Conservation (phyloP, 2,113 vertebrate genomes). For the Egretta garzetta region DNA sequence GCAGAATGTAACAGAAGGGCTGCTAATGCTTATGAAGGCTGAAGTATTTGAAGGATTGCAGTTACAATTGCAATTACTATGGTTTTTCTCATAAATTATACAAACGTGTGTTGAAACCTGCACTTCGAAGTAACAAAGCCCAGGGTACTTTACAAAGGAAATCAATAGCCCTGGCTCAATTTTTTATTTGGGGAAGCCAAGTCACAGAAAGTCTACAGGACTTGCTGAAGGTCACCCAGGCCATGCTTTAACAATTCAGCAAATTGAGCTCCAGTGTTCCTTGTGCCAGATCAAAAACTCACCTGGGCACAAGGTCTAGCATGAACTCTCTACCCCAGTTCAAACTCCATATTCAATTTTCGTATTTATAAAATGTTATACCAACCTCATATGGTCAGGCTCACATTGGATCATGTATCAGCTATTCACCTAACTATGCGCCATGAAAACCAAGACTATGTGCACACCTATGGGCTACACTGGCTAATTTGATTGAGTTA, state of each 20-base stretch:
- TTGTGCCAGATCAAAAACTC: not conserved
- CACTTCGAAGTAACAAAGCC: not conserved
- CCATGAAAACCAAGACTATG: rapidly evolving
- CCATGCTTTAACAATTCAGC: not conserved
- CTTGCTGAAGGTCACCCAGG: not conserved
- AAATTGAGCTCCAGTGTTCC: not conserved
- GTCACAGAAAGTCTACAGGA: not conserved
- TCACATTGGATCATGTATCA: rapidly evolving
- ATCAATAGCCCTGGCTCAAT: not conserved
- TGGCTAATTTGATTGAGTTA: not conserved
- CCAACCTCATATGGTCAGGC: not conserved
- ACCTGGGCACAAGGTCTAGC: not conserved
- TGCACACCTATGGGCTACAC: rapidly evolving
- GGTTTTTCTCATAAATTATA: not conserved
- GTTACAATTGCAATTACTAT: not conserved
- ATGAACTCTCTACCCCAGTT: not conserved
- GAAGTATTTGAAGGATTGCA: not conserved
- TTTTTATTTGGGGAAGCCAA: not conserved
- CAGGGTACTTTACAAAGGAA: not conserved
- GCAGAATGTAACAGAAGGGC: not conserved
- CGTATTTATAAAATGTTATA: not conserved
- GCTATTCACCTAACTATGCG: rapidly evolving
- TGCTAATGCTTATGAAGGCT: not conserved
- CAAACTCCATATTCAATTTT: not conserved
- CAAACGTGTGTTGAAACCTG: not conserved